A percentile compares a stretch with the other conserved stretches of the same genome.
These are phyloP conservation scores for Hirtodrosophila confusa DNA, from an alignment of 2,888 invertebrate species.

Conservation along the genomic window DNA sequence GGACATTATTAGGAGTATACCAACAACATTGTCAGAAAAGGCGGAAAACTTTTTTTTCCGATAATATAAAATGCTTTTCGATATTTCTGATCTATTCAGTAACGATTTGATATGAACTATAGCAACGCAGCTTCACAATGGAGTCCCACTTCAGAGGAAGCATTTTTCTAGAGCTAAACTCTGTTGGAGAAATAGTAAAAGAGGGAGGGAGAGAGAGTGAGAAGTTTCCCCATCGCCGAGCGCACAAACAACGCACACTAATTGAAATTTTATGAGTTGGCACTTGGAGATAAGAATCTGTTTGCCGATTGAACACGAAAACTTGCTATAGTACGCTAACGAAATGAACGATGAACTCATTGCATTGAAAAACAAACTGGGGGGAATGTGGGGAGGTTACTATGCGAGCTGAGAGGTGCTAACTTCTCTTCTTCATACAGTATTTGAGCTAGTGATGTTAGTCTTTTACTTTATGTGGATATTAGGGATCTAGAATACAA, in stretches of 20 bases:
- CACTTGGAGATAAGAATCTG: constrained; percentile 68
- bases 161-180: no score
- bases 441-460: neutral
- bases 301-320: constrained; percentile 38
- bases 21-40: no score
- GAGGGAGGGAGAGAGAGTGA: neutral
- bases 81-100: no score
- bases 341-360: constrained; percentile 68
- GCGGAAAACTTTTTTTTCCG: no score
- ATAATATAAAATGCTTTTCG: no score
- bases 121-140: no score
- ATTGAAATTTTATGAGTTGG: constrained; percentile 68
- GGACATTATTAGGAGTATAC: no score
- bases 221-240: constrained; percentile 6
- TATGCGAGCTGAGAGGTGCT: constrained; percentile 47
- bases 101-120: no score
- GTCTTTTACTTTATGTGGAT: no score
- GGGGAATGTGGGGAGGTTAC: neutral
- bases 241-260: constrained; percentile 43
- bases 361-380: constrained; percentile 27
- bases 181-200: neutral
- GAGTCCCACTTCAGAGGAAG: no score
- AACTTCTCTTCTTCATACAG: constrained; percentile 21
- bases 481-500: no score
- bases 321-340: constrained; percentile 43